Percentiles rank a stretch among this genome's conserved stretches.
These are phyloP conservation scores for Sebastes oblongus DNA, from an alignment of 2,797 vertebrate species.

Conservation along the genomic window DNA sequence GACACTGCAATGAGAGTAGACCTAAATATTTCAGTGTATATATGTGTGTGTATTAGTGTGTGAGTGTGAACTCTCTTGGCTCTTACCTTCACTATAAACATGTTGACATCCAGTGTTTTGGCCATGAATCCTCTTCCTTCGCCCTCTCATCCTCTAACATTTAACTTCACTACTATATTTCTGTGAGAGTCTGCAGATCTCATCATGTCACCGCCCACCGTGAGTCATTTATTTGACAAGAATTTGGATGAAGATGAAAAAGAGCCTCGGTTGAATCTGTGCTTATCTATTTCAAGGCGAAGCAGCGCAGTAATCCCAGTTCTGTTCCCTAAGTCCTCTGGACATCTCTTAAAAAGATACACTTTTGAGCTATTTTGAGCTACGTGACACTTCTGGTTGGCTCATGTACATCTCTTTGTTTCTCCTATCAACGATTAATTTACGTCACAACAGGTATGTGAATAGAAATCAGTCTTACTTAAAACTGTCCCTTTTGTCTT, in stretches of 20 bases:
- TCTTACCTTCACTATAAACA: neutral
- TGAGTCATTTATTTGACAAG: slow-evolving; percentile 57
- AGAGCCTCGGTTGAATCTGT: slow-evolving; percentile 45
- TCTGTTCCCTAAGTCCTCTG: slow-evolving; percentile 40
- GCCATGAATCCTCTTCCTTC: neutral
- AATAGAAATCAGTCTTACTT: slow-evolving; percentile 19
- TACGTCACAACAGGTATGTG: neutral
- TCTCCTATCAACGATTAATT: neutral
- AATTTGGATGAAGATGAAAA: slow-evolving; percentile 58
- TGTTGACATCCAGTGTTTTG: slow-evolving; percentile 8
- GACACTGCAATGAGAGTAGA: slow-evolving; percentile 38
- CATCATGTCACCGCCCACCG: slow-evolving; percentile 40
- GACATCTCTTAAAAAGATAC: slow-evolving; percentile 32
- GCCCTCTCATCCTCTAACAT: neutral
- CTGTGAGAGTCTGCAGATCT: slow-evolving; percentile 44
- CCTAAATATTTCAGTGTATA: slow-evolving; percentile 54
- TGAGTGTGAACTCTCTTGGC: neutral
- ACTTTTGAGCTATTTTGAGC: slow-evolving; percentile 18
- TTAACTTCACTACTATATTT: slow-evolving; percentile 35
- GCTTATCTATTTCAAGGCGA: slow-evolving; percentile 57
- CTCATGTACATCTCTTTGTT: slow-evolving; percentile 18
- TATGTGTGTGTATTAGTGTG: neutral
- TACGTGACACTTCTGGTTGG: neutral
- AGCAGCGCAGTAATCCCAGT: slow-evolving; percentile 43
- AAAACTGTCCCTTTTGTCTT: slow-evolving; percentile 13